These are phyloP conservation scores for Carlito syrichta DNA, from an alignment of 2,113 vertebrate genomes.

Conservation along the genomic window DNA sequence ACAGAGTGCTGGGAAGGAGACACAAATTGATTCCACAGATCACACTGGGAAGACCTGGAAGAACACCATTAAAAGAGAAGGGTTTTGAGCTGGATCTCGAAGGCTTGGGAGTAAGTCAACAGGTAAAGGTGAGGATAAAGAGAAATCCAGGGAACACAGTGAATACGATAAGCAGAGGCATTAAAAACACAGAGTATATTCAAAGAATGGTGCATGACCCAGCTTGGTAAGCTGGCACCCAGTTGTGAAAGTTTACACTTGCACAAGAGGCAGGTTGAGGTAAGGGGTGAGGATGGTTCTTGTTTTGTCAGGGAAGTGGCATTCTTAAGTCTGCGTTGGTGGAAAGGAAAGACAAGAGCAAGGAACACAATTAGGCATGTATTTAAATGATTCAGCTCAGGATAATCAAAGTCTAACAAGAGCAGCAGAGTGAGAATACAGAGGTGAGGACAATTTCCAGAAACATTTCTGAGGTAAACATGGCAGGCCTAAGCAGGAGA, in stretches of 20 bases:
- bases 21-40: not conserved
- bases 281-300: not conserved
- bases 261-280: not conserved
- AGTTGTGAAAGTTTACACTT: not conserved
- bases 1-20: not conserved
- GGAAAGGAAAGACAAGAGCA: not conserved
- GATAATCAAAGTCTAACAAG: conserved; percentile 15
- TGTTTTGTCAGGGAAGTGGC: not conserved
- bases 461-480: not conserved
- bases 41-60: not conserved
- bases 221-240: not conserved
- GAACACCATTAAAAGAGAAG: not conserved
- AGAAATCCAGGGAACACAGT: not conserved
- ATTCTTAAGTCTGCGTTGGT: not conserved
- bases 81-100: not conserved
- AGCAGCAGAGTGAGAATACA: not conserved
- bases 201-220: not conserved
- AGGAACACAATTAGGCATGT: conserved; percentile 27
- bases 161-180: not conserved
- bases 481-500: not conserved
- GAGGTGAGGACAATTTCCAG: not conserved
- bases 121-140: not conserved
- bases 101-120: not conserved
- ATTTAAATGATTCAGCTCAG: conserved; percentile 28
- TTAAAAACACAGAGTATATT: not conserved